phyloP scores from a whole-genome alignment of 2,888 invertebrate genomes.

The Rotaria sp. region DNA sequence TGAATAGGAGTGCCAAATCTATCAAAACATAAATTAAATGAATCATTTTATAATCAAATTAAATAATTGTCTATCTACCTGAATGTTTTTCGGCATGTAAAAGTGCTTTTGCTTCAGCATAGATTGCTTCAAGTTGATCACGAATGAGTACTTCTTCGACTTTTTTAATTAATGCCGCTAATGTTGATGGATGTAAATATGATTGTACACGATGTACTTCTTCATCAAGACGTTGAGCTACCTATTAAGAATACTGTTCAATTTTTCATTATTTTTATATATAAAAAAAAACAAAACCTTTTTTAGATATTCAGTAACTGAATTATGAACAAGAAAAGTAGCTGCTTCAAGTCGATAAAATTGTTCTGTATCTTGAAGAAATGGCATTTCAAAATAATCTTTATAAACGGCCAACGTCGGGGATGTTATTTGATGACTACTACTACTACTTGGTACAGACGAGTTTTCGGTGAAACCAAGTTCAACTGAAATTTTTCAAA shows the following conservation, averaged over 20 bases:
- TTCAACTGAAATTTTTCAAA: constrained; percentile 47
- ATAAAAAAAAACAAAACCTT: constrained; percentile 59
- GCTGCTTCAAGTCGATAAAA: constrained; percentile 90
- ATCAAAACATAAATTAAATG: constrained; percentile 29
- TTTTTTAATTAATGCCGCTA: constrained; percentile 75
- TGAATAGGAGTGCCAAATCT: constrained; percentile 91
- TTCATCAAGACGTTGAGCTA: constrained; percentile 82
- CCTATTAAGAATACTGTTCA: not conserved
- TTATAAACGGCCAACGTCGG: constrained; percentile 56
- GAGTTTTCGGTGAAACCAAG: constrained; percentile 72
- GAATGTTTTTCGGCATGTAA: constrained; percentile 86
- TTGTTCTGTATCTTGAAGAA: constrained; percentile 85
- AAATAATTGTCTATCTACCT: constrained; percentile 46
- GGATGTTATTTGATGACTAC: not conserved
- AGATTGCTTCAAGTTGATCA: constrained; percentile 88
- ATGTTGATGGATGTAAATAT: constrained; percentile 87
- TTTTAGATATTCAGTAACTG: constrained; percentile 97
- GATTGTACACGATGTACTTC: constrained; percentile 85
- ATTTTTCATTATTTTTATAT: not conserved
- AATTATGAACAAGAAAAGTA: constrained; percentile 84
- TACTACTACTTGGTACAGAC: not conserved
- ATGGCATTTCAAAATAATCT: constrained; percentile 77
- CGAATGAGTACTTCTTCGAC: constrained; percentile 91
- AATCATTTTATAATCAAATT: not conserved
- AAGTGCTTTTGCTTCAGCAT: constrained; percentile 80